Evolutionary conservation across 2,888 invertebrate species (phyloP).

Genomic region (Clepsis dumicolana): DNA sequence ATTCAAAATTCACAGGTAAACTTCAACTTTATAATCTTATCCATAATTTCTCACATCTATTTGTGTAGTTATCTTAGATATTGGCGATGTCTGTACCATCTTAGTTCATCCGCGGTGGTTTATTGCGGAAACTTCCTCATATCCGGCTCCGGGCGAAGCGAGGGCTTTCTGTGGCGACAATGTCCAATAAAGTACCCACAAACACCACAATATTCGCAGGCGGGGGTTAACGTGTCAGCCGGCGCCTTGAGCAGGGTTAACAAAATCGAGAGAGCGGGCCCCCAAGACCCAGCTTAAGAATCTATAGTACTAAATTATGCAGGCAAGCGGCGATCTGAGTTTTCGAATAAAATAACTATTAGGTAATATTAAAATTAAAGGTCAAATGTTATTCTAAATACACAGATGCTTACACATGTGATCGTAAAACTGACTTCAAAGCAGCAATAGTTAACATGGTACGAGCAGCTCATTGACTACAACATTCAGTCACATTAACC

Average conservation of each 20-base stretch:
- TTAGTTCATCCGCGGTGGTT: constrained; percentile 18
- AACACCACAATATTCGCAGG: constrained; percentile 8
- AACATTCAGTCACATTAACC: too few relatives aligned
- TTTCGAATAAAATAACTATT: background rate
- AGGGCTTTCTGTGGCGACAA: constrained; percentile 6
- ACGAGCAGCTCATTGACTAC: background rate
- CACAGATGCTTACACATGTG: background rate
- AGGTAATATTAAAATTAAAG: too few relatives aligned
- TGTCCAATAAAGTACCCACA: constrained; percentile 32
- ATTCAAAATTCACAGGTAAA: too few relatives aligned
- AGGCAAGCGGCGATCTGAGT: background rate
- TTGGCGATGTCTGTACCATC: background rate
- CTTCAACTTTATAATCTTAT: too few relatives aligned
- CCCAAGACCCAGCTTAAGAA: background rate
- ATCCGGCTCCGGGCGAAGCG: constrained; percentile 45
- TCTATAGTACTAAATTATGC: background rate
- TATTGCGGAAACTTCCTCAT: constrained; percentile 37
- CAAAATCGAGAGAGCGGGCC: background rate
- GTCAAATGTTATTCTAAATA: too few relatives aligned
- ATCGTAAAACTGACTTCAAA: background rate
- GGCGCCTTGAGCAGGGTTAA: constrained; percentile 5
- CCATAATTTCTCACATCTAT: background rate
- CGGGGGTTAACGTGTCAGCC: constrained; percentile 5
- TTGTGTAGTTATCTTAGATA: background rate
- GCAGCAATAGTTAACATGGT: background rate